Evolutionary conservation across 1,140 invertebrate species (phyloP), one percentile per base, ranked within the genome.

Genomic region (Drosophila aff.): DNA sequence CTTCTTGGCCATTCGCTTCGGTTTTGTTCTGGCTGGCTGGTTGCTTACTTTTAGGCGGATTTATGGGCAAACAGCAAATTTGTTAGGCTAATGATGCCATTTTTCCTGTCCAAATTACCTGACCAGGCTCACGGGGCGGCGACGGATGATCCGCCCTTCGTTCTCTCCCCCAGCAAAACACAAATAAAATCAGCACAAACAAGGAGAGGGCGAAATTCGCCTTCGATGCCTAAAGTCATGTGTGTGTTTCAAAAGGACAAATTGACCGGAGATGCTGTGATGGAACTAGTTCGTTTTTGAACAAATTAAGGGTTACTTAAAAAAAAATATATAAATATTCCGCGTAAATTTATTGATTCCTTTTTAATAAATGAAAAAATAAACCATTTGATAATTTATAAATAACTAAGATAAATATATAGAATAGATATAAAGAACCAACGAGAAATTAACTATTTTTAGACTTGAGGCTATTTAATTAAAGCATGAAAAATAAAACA

Each of bases 1-100:
- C 68, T 49, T 41, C 13, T 46, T 67, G 36, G 21, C 31, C 40
- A 28, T 58, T 43, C 33, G 23, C 23, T 21, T 26, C 21, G 62
- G 18, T 18, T 50, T 33, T 61, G 16, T 6, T n/a, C 50, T 15
- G 38, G 18, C 40, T 38, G 43, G 46, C 31, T 78, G 44, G 43
- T 50, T 58, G 77, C 77, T 78, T 83, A 66, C 67, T 80, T 73
- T 79, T 72, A 5, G 73, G 50, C 77, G 66, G 66, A 83, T 87
- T 84, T 89, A 89, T 81, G 84, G 47, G 49, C 62, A 75, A 59
- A 78, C 77, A 87, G 68, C 77, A 76, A 81, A 89, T 89, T 89
- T 89, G 85, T 89, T 89, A 63, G 53, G 73, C 77, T 89, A 89
- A 89, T 89, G 84, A 84, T 84, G 84, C 84, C 74, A 89, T 89